These are phyloP conservation scores for Belgica antarctica DNA, from an alignment of 2,888 invertebrate species.

Conservation along the genomic window DNA sequence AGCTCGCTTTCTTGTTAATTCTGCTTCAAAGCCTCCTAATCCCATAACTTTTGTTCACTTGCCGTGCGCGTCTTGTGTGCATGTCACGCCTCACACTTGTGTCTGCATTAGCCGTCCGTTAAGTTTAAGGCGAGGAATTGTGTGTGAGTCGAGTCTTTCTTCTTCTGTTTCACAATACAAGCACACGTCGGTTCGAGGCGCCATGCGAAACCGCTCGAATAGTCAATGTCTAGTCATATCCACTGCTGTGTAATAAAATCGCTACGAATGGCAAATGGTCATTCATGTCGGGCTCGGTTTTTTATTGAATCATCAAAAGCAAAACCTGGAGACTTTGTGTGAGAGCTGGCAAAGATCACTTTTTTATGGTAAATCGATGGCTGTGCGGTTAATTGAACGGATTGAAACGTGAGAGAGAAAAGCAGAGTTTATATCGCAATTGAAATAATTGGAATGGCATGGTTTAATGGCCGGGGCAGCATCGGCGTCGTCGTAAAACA, in stretches of 20 bases:
- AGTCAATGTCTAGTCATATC: slow-evolving; percentile 29
- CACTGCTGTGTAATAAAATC: slow-evolving; percentile 19
- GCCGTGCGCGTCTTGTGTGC: neutral
- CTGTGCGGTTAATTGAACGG: neutral
- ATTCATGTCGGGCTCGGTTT: slow-evolving; percentile 1
- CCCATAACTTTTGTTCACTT: neutral
- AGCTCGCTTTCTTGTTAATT: neutral
- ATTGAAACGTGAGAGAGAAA: neutral
- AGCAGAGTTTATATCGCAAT: neutral
- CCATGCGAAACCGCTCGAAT: slow-evolving; percentile 20
- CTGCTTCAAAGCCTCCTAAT: neutral
- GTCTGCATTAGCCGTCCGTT: neutral
- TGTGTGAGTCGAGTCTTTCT: slow-evolving; percentile 10
- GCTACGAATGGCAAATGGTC: slow-evolving; percentile 17
- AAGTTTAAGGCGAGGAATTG: neutral
- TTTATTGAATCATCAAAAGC: slow-evolving; percentile 31
- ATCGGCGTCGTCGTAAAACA: neutral
- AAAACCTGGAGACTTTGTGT: neutral
- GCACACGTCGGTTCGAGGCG: neutral
- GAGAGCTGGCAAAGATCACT: neutral
- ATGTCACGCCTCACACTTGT: too few relatives aligned
- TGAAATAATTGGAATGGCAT: neutral
- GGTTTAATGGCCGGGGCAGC: neutral
- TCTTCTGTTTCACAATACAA: slow-evolving; percentile 4
- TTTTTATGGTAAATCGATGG: neutral